Evolutionary conservation across 2,797 vertebrate genomes (phyloP).

Genomic region (Eutrigla gurnardus): DNA sequence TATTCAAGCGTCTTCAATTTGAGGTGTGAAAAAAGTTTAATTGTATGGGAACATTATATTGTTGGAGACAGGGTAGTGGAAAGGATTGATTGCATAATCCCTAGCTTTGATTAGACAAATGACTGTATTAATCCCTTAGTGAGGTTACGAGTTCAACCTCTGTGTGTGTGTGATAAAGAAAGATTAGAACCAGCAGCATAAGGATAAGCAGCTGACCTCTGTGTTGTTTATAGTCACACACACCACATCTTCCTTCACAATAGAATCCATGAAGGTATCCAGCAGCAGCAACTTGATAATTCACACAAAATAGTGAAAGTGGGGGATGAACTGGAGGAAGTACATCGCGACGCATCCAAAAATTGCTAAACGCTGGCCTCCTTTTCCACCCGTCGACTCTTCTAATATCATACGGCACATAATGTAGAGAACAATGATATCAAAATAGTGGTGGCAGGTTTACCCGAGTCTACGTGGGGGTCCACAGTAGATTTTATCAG

Average conservation of each 20-base stretch:
- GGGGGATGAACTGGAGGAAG: not conserved
- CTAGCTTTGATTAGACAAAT: constrained; percentile 42
- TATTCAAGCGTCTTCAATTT: constrained; percentile 27
- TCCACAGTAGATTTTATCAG: not conserved
- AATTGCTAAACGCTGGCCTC: not conserved
- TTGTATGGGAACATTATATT: not conserved
- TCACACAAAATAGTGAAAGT: not conserved
- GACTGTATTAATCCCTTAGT: constrained; percentile 26
- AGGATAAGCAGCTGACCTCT: constrained; percentile 46
- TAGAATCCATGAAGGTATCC: not conserved
- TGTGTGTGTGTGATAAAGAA: constrained; percentile 27
- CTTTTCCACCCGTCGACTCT: not conserved
- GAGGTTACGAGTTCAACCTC: constrained; percentile 47
- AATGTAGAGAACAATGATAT: not conserved
- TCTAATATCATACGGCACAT: not conserved
- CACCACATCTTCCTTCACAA: constrained; percentile 6
- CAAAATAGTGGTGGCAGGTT: not conserved
- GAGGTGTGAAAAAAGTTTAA: constrained; percentile 24
- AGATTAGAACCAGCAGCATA: constrained; percentile 37
- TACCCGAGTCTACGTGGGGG: not conserved
- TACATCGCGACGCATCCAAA: not conserved
- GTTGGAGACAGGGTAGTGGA: too few species aligned
- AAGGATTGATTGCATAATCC: constrained; percentile 41
- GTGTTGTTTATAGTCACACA: constrained; percentile 52
- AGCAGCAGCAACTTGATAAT: too few species aligned